Base-by-base conservation (phyloP, 2,888 invertebrate genomes). In the Andrena camellia region DNA sequence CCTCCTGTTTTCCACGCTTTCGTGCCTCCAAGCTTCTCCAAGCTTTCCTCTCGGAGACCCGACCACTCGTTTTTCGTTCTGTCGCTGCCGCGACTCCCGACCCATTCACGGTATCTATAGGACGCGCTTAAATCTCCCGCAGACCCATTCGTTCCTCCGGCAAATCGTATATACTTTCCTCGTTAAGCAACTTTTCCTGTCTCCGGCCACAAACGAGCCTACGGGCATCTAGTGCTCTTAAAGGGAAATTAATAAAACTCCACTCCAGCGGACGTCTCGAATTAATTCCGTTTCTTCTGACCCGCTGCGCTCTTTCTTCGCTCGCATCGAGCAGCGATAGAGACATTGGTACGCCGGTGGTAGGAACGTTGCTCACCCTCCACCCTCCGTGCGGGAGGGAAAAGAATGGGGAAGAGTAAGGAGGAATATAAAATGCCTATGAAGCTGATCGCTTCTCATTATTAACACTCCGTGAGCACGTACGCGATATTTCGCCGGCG, bases 371-470 rank as follows among this genome's bases (percentile, higher is more conserved):
- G 33, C 59, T 52, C 20, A 33, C 2, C 69, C 33, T 63, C 48
- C 68, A 63, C 60, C 66, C 42, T 67, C 23, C n/a, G n/a, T n/a
- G n/a, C 0, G 31, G 26, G 57, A 1, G 7, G 17, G 7, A n/a
- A 1, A 63, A 50, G n/a, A 8, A 7, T n/a, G n/a, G 42, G 7
- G 13, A 17, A 33, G 13, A 20, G 29, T 29, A 26, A 17, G 0
- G 10, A 29, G 3, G 42, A 26, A 68, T 69, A 66, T 66, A 66
- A 76, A 64, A 73, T 59, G 17, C 2, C 69, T 23, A 70, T 42
- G 35, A 63, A 31, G 29, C 67, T 54, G 77, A 80, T 81, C 86
- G 77, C 76, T 84, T 75, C 82, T 78, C 79, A 76, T 86, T 82
- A 84, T 78, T 84, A 82, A 84, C 81, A 13, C 69, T 84, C 72